Percentiles rank a stretch among this genome's conserved stretches.
Evolutionary conservation across 2,797 vertebrate species (phyloP).

Genomic region (Urophycis tenuis): DNA sequence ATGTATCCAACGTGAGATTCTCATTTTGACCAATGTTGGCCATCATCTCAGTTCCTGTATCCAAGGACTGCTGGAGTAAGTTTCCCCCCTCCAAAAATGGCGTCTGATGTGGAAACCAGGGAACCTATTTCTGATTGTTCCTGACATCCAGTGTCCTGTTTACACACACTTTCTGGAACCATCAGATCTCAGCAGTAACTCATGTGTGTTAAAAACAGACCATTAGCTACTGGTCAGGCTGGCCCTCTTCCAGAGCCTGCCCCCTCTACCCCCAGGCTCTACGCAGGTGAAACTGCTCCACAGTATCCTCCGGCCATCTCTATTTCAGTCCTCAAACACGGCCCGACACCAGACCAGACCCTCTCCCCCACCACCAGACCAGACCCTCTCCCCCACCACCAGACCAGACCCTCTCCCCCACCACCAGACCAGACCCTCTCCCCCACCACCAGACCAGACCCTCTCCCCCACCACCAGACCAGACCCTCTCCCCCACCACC

Average conservation of each 20-base stretch:
- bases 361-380: too few species aligned
- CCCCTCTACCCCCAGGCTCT: constrained; percentile 59
- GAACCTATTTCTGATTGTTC: constrained; percentile 21
- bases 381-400: too few species aligned
- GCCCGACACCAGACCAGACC: not conserved
- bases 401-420: too few species aligned
- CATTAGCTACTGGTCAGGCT: constrained; percentile 44
- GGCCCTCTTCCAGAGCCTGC: constrained; percentile 48
- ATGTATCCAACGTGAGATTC: constrained; percentile 14
- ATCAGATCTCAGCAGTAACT: constrained; percentile 33
- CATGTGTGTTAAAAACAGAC: constrained; percentile 38
- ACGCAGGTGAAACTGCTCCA: constrained; percentile 57
- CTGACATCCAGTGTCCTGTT: constrained; percentile 31
- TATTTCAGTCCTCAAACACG: not conserved
- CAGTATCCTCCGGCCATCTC: not conserved
- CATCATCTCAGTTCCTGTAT: constrained; percentile 19
- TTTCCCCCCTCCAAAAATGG: constrained; percentile 37
- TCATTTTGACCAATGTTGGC: constrained; percentile 20
- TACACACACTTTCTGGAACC: constrained; percentile 20
- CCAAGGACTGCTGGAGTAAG: constrained; percentile 22
- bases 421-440: not conserved
- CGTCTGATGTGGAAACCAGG: constrained; percentile 15
- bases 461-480: constrained; percentile 37
- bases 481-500: too few species aligned
- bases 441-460: constrained; percentile 48